A percentile compares a stretch with the other conserved stretches of the same genome.
These are phyloP conservation scores for Neosilurus mollespiculum DNA, from an alignment of 2,797 vertebrate species.

Conservation along the genomic window DNA sequence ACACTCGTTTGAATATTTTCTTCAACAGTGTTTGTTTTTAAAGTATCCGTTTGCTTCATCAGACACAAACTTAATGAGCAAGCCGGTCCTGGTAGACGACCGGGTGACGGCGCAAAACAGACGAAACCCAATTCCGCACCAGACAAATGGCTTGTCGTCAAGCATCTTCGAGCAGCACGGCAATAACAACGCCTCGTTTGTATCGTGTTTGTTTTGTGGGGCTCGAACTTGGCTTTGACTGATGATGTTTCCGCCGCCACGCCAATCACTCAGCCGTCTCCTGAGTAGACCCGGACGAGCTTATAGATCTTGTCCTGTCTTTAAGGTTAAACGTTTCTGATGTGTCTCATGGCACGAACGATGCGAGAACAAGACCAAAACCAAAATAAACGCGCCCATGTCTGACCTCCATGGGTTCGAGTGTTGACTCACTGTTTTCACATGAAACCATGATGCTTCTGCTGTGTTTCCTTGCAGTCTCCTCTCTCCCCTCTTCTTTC, in stretches of 20 bases:
- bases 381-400: background rate
- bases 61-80: slow-evolving; percentile 17
- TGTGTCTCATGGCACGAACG: background rate
- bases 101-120: background rate
- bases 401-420: background rate
- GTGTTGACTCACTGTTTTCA: background rate
- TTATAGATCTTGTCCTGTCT: background rate
- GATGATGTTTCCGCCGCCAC: background rate
- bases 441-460: background rate
- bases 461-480: background rate
- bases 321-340: background rate
- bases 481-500: background rate
- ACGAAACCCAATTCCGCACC: background rate
- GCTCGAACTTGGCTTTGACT: background rate
- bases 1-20: background rate
- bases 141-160: background rate
- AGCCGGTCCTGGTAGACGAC: background rate
- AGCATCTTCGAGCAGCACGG: background rate
- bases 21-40: background rate
- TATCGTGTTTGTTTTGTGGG: background rate
- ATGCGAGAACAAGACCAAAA: background rate
- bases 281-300: background rate
- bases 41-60: background rate
- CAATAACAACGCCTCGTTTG: background rate
- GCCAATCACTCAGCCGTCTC: background rate